Evolutionary conservation across 2,888 invertebrate species (phyloP), one percentile per base, ranked within the genome.

Genomic region (Acrobasis repandana): DNA sequence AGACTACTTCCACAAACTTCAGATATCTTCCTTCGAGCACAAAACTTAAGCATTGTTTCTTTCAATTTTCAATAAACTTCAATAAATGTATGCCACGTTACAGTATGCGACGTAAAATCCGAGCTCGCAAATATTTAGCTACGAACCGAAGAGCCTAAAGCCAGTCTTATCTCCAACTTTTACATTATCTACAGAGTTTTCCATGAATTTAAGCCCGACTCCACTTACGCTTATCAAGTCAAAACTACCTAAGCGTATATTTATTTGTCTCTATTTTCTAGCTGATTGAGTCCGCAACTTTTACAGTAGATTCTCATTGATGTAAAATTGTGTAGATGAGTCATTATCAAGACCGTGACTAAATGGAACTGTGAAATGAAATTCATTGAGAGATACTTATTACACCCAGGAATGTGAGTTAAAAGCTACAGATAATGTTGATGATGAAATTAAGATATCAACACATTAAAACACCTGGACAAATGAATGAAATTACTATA

Each of bases 181-280:
- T 82, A 81, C 85, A 87, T 89, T 88, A 90, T 88, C 87, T 85
- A 72, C 79, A 74, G 85, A 87, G 76, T 85, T 82, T 82, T 83
- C 82, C 82, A 88, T 86, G 88, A 87, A 88, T 87, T 86, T 80
- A 75, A 84, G 82, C 79, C 68, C 74, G 81, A 84, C 76, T 81
- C 80, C 83, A 82, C 86, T 83, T 86, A 85, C 82, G 79, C 85
- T 89, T 89, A 88, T 88, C 86, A 82, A 89, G 84, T 88, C 86
- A 86, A 85, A 90, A 90, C 90, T 90, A 90, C 82, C 78, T 84
- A 86, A 85, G 83, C 80, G 82, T 84, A 79, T 86, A 87, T 87
- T 88, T 90, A 88, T 90, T 90, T 90, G 88, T 90, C 86, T 88
- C 86, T 87, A 88, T 90, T 90, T 90, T 86, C 82, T 81, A 80